A percentile compares a stretch with the other conserved stretches of the same genome.
Evolutionary conservation across 2,797 vertebrate species (phyloP).

Genomic region (Peromyscus attwateri): DNA sequence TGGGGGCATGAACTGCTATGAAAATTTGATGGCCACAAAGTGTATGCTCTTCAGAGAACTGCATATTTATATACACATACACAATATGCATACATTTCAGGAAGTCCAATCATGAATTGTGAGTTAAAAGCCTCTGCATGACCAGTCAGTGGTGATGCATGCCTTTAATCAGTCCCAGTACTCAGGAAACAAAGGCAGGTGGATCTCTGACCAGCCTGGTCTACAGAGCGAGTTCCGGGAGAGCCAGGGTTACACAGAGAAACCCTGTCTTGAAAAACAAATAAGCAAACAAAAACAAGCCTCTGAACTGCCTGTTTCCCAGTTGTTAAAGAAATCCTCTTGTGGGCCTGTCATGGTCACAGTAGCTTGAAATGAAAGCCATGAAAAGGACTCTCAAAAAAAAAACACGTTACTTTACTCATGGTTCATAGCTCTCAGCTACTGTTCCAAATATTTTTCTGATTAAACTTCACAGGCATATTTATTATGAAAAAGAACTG

Average conservation of each 20-base stretch:
- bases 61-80: conserved; percentile 29
- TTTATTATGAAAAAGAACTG: conserved; percentile 67
- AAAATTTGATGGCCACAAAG: conserved; percentile 53
- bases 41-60: conserved; percentile 53
- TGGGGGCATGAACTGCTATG: neutral
- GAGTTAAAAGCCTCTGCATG: conserved; percentile 57
- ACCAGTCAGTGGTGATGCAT: neutral
- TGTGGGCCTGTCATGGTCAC: conserved; percentile 56
- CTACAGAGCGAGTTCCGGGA: neutral
- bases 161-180: neutral
- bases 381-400: conserved; percentile 65
- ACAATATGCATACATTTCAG: conserved; percentile 57
- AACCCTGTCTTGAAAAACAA: neutral
- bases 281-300: neutral
- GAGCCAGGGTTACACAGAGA: neutral
- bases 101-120: conserved; percentile 18
- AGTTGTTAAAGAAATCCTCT: conserved; percentile 58
- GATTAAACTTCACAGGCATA: conserved; percentile 36
- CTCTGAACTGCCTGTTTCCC: conserved; percentile 10
- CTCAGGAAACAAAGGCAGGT: neutral
- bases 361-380: conserved; percentile 68
- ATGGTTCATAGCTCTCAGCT: conserved; percentile 21
- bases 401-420: conserved; percentile 54
- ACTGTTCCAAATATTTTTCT: conserved; percentile 62
- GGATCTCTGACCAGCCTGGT: neutral